Conservation (phyloP, 2,113 vertebrate genomes). For the Sakesphorus luctuosus region DNA sequence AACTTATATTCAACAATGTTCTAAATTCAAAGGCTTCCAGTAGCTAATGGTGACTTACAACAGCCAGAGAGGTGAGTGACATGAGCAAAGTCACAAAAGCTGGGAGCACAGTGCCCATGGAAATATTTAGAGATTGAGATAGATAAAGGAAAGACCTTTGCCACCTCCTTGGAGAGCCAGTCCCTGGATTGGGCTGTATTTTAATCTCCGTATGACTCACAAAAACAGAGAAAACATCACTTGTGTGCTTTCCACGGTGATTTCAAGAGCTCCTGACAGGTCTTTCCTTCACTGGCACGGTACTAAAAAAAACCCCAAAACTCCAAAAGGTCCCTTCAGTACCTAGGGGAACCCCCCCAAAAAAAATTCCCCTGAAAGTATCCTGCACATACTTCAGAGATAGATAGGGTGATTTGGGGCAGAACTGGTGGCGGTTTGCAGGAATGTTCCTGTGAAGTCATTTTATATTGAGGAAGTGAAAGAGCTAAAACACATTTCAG, state of each 20-base stretch:
- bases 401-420: background rate
- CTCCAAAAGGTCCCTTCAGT: background rate
- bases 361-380: background rate
- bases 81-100: background rate
- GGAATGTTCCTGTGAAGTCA: background rate
- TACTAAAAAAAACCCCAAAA: background rate
- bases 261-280: background rate
- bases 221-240: background rate
- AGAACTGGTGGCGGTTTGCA: background rate
- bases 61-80: background rate
- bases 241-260: background rate
- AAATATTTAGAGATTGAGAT: background rate
- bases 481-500: background rate
- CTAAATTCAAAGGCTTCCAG: background rate
- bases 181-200: background rate
- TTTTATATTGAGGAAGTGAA: background rate
- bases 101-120: background rate
- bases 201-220: background rate
- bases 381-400: background rate
- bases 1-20: background rate
- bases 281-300: background rate
- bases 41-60: background rate
- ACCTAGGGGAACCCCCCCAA: background rate
- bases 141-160: background rate
- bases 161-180: background rate